These are phyloP conservation scores for Xestoiulus laeticollis DNA, from an alignment of 2,888 invertebrate species.

Conservation along the genomic window DNA sequence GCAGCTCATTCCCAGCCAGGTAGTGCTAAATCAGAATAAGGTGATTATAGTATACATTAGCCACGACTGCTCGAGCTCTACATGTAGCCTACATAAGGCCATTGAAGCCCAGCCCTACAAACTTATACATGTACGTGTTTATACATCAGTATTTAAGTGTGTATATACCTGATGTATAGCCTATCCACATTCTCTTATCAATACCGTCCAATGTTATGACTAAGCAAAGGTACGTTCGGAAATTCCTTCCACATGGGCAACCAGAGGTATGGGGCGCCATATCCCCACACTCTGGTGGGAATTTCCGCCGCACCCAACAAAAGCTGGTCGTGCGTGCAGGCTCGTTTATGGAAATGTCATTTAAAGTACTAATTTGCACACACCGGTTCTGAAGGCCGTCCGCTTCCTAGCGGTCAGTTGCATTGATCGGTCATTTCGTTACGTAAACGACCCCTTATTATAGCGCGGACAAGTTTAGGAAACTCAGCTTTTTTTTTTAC, in stretches of 20 bases:
- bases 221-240: slow-evolving; percentile 12
- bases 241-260: not conserved
- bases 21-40: no score
- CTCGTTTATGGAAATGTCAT: slow-evolving; percentile 18
- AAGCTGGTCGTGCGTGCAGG: not conserved
- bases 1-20: no score
- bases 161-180: no score
- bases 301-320: not conserved
- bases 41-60: no score
- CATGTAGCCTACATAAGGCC: no score
- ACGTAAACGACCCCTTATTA: not conserved
- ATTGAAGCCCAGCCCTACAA: no score
- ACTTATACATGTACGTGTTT: no score
- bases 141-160: no score
- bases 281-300: not conserved
- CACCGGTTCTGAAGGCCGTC: slow-evolving; percentile 26
- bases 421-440: not conserved
- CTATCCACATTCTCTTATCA: no score
- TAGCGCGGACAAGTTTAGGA: no score
- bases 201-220: no score
- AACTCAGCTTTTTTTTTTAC: not conserved
- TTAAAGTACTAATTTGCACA: not conserved
- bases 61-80: no score
- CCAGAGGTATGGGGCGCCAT: not conserved
- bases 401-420: slow-evolving; percentile 26